Percentiles rank a stretch among this genome's conserved stretches.
Conservation (phyloP, 2,888 invertebrate genomes). For the Amphiduros pacificus region DNA sequence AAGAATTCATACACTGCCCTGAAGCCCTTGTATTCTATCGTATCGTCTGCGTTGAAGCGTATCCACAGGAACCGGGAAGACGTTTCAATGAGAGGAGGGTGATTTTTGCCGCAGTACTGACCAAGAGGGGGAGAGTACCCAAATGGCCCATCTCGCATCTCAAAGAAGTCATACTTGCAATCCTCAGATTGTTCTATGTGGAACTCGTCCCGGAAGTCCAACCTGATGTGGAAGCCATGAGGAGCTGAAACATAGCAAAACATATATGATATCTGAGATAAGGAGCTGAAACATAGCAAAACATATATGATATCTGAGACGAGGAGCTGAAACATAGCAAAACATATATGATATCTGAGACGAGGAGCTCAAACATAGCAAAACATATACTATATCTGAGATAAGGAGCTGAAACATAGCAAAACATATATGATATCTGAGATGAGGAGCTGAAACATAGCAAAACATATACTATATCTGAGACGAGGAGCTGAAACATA, state of each 20-base stretch:
- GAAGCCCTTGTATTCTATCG: slow-evolving; percentile 79
- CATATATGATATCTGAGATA: too few relatives aligned
- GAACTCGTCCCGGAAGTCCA: slow-evolving; percentile 82
- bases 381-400: too few relatives aligned
- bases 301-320: too few relatives aligned
- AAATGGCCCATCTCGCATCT: slow-evolving; percentile 80
- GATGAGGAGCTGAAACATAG: too few relatives aligned
- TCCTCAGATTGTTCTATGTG: slow-evolving; percentile 66
- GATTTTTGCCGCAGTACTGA: slow-evolving; percentile 73
- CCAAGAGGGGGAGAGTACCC: slow-evolving; percentile 63
- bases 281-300: background rate
- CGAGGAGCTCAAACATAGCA: too few relatives aligned
- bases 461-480: too few relatives aligned
- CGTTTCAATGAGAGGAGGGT: slow-evolving; percentile 75
- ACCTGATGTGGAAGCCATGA: slow-evolving; percentile 64
- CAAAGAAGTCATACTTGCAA: slow-evolving; percentile 80
- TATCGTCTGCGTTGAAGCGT: slow-evolving; percentile 78
- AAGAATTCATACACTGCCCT: slow-evolving; percentile 70
- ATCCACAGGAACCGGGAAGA: slow-evolving; percentile 77
- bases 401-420: too few relatives aligned
- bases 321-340: too few relatives aligned
- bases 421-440: too few relatives aligned
- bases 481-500: too few relatives aligned
- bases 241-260: slow-evolving; percentile 49
- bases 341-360: too few relatives aligned